Percentiles rank a stretch among this genome's conserved stretches.
Conservation (phyloP, 2,113 vertebrate genomes). For the Proterorhinus semilunaris region DNA sequence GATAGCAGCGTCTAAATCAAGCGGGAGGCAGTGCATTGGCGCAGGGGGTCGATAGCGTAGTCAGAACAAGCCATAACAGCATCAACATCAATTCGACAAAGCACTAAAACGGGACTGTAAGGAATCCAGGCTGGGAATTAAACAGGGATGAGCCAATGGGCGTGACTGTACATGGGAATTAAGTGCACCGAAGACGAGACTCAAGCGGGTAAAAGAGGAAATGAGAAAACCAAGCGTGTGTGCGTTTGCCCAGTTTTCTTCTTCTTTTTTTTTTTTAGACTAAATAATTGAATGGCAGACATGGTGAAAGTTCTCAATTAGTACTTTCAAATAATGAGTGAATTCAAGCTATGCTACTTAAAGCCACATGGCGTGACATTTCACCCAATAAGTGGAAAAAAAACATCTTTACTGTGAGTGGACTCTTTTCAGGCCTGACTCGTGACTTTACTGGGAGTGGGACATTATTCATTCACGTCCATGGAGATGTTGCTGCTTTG, state of each 20-base stretch:
- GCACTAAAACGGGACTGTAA: slow-evolving; percentile 33
- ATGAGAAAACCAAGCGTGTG: not conserved
- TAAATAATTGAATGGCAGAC: not conserved
- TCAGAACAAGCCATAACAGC: slow-evolving; percentile 33
- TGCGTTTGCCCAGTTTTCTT: not conserved
- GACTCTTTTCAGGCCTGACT: too few species aligned
- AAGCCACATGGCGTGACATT: too few species aligned
- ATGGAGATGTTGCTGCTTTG: too few species aligned
- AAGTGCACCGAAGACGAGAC: slow-evolving; percentile 2
- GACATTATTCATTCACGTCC: too few species aligned
- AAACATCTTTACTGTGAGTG: too few species aligned
- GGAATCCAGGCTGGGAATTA: slow-evolving; percentile 28
- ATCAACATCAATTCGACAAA: slow-evolving; percentile 46
- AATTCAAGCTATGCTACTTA: not conserved
- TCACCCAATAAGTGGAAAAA: too few species aligned
- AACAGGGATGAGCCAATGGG: slow-evolving; percentile 14
- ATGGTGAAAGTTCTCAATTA: not conserved
- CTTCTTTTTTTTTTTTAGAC: not conserved
- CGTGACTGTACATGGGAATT: slow-evolving; percentile 11
- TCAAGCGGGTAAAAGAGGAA: not conserved
- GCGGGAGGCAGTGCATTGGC: slow-evolving; percentile 28
- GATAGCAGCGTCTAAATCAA: slow-evolving; percentile 32
- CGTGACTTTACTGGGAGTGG: too few species aligned
- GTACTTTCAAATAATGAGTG: not conserved
- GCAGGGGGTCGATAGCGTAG: slow-evolving; percentile 28